phyloP scores from a whole-genome alignment of 2,113 vertebrate species.

The western clawed frog (Xenopus tropicalis) region DNA sequence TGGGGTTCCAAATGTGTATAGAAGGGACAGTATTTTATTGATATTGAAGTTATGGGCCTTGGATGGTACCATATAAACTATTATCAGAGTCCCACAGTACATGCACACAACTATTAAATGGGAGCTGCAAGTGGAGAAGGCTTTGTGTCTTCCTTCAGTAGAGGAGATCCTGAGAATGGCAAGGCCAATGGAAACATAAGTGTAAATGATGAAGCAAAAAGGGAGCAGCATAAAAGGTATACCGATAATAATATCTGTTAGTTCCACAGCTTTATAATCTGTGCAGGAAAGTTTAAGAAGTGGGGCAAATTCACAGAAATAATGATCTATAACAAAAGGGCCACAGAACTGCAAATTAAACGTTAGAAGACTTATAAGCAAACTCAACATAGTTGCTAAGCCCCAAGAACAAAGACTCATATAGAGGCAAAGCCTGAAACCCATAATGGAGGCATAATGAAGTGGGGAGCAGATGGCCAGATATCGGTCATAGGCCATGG shows the following conservation, averaged over 20 bases:
- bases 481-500: conserved; percentile 56
- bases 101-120: conserved; percentile 47
- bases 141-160: conserved; percentile 38
- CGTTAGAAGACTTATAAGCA: conserved; percentile 44
- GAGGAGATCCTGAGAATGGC: conserved; percentile 40
- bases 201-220: conserved; percentile 27
- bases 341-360: conserved; percentile 52
- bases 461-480: conserved; percentile 56
- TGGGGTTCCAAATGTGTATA: conserved; percentile 49
- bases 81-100: conserved; percentile 48
- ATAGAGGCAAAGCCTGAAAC: conserved; percentile 7
- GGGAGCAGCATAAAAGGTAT: conserved; percentile 39
- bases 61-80: conserved; percentile 46
- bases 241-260: conserved; percentile 17
- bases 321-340: conserved; percentile 46
- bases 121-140: conserved; percentile 30
- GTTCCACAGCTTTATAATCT: conserved; percentile 26
- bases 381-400: conserved; percentile 41
- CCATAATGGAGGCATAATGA: conserved; percentile 47
- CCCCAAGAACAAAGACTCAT: conserved; percentile 48
- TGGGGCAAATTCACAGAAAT: conserved; percentile 51
- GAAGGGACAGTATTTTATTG: conserved; percentile 50
- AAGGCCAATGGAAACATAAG: conserved; percentile 37
- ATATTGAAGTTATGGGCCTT: conserved; percentile 22
- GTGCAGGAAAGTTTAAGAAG: conserved; percentile 48